phyloP scores from a whole-genome alignment of 2,888 invertebrate species.

The Opisthograptis luteolata region DNA sequence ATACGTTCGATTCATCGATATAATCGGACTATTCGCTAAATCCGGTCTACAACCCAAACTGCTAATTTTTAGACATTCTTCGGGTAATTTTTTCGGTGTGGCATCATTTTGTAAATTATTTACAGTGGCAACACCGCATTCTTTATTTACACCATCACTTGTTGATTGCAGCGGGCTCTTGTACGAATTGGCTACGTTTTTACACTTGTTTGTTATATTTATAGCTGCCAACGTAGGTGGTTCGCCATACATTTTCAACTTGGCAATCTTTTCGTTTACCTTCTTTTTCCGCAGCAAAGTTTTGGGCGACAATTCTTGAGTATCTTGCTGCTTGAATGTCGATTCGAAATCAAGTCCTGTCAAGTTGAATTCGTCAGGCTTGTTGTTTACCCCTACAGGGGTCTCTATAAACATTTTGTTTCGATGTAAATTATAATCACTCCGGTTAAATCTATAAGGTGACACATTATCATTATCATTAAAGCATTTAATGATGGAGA shows the following conservation, averaged over 20 bases:
- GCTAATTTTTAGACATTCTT: constrained; percentile 32
- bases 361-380: constrained; percentile 60
- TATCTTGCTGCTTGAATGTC: constrained; percentile 63
- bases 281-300: constrained; percentile 57
- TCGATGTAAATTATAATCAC: constrained; percentile 56
- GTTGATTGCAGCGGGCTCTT: constrained; percentile 63
- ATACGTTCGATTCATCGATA: constrained; percentile 52
- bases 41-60: neutral
- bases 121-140: constrained; percentile 9
- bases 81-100: constrained; percentile 38
- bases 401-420: constrained; percentile 66
- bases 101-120: constrained; percentile 44
- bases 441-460: constrained; percentile 62
- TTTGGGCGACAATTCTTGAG: constrained; percentile 59
- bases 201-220: constrained; percentile 65
- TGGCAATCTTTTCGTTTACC: constrained; percentile 73
- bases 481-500: constrained; percentile 40
- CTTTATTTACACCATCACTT: constrained; percentile 27
- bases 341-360: constrained; percentile 77
- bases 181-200: constrained; percentile 63
- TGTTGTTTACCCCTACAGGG: constrained; percentile 45
- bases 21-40: constrained; percentile 51
- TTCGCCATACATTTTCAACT: constrained; percentile 80
- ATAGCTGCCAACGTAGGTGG: constrained; percentile 83
- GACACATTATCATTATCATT: constrained; percentile 60